Evolutionary conservation across 2,888 invertebrate genomes (phyloP).

Genomic region (Listrodromus nycthemerus): DNA sequence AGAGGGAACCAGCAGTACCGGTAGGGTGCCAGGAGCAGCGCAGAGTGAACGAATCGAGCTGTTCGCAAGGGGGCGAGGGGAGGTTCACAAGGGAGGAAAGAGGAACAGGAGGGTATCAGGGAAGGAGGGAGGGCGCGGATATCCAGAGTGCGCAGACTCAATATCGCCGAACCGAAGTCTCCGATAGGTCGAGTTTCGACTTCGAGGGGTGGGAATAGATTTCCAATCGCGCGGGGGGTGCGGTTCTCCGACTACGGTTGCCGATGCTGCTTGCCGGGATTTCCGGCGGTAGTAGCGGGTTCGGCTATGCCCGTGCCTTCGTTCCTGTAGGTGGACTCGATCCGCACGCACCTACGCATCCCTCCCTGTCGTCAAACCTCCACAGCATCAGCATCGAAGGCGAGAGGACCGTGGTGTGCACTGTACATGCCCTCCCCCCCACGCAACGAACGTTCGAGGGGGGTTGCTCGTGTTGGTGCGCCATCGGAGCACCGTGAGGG

Average conservation of each 20-base stretch:
- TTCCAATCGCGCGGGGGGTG: slow-evolving; percentile 82
- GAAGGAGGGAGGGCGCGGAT: slow-evolving; percentile 66
- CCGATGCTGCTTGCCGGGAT: slow-evolving; percentile 51
- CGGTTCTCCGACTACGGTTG: slow-evolving; percentile 59
- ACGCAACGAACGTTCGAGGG: slow-evolving; percentile 51
- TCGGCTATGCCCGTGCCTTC: slow-evolving; percentile 72
- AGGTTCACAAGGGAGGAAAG: slow-evolving; percentile 58
- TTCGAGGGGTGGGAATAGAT: slow-evolving; percentile 84
- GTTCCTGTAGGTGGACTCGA: slow-evolving; percentile 84
- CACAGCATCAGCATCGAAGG: slow-evolving; percentile 51
- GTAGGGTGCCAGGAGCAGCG: slow-evolving; percentile 51
- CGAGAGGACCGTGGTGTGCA: slow-evolving; percentile 46
- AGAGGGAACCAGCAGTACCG: slow-evolving; percentile 41
- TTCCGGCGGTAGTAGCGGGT: slow-evolving; percentile 68
- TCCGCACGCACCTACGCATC: slow-evolving; percentile 83
- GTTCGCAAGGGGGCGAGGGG: slow-evolving; percentile 46
- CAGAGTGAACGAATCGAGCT: slow-evolving; percentile 61
- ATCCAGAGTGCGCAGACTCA: slow-evolving; percentile 83
- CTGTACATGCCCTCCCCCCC: slow-evolving; percentile 45
- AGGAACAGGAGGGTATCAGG: slow-evolving; percentile 42
- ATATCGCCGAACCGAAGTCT: slow-evolving; percentile 84
- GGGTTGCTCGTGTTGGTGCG: slow-evolving; percentile 46
- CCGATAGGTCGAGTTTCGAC: slow-evolving; percentile 85
- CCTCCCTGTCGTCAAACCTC: slow-evolving; percentile 67
- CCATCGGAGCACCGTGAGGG: slow-evolving; percentile 52